A percentile compares a stretch with the other conserved stretches of the same genome.
These are phyloP conservation scores for Ochropacha duplaris DNA, from an alignment of 2,888 invertebrate species.

Conservation along the genomic window DNA sequence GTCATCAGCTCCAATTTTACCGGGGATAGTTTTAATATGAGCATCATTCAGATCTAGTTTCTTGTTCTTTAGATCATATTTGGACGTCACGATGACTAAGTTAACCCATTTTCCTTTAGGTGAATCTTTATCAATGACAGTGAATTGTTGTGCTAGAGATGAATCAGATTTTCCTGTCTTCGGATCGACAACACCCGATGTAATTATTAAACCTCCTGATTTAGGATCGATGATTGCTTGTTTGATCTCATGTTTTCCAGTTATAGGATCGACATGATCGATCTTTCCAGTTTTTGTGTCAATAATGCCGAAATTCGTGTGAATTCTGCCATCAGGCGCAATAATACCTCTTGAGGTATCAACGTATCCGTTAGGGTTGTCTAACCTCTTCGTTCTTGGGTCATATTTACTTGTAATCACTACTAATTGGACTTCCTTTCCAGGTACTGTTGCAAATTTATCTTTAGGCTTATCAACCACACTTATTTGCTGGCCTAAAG, in stretches of 20 bases:
- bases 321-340: slow-evolving; percentile 67
- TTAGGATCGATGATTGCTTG: slow-evolving; percentile 78
- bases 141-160: slow-evolving; percentile 74
- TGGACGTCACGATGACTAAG: slow-evolving; percentile 75
- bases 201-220: slow-evolving; percentile 75
- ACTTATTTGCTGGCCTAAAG: slow-evolving; percentile 77
- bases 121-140: slow-evolving; percentile 54
- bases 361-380: slow-evolving; percentile 75
- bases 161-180: slow-evolving; percentile 79
- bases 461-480: slow-evolving; percentile 55
- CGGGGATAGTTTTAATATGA: slow-evolving; percentile 54
- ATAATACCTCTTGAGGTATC: slow-evolving; percentile 73
- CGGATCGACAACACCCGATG: slow-evolving; percentile 79
- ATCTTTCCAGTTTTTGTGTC: slow-evolving; percentile 80
- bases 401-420: slow-evolving; percentile 80
- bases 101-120: slow-evolving; percentile 62
- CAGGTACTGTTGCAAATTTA: slow-evolving; percentile 52
- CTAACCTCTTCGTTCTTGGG: slow-evolving; percentile 75
- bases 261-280: slow-evolving; percentile 77
- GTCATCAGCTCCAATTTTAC: slow-evolving; percentile 59
- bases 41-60: slow-evolving; percentile 68
- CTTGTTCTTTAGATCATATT: slow-evolving; percentile 75
- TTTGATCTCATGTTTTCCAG: slow-evolving; percentile 80
- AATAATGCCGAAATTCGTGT: slow-evolving; percentile 77
- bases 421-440: slow-evolving; percentile 73